Conservation (phyloP, 2,113 vertebrate genomes). For the Chrysochloris asiatica region DNA sequence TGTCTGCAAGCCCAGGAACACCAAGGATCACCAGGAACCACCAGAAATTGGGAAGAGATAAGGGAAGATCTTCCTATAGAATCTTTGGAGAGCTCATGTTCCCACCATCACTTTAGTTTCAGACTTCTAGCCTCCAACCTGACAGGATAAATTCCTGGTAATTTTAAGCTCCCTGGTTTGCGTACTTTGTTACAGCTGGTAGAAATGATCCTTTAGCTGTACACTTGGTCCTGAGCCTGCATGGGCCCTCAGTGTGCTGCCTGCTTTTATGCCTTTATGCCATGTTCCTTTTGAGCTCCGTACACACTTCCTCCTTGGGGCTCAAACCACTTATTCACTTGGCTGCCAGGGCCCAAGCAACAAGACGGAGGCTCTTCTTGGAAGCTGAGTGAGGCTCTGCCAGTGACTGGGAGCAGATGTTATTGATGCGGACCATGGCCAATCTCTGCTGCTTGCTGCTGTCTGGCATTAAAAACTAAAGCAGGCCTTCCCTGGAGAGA, state of each 20-base stretch:
- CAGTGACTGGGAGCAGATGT: slow-evolving; percentile 80
- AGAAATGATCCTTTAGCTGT: fast-evolving
- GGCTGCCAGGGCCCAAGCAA: slow-evolving; percentile 71
- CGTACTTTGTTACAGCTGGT: neutral
- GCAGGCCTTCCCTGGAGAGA: slow-evolving; percentile 36
- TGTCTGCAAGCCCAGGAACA: neutral
- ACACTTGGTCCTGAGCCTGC: neutral
- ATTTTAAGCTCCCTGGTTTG: neutral
- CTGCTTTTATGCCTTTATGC: no score
- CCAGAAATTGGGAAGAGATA: neutral
- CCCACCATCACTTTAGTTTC: neutral
- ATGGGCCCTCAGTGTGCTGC: fast-evolving
- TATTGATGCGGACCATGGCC: slow-evolving; percentile 70
- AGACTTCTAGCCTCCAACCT: neutral
- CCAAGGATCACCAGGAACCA: neutral
- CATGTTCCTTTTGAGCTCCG: neutral
- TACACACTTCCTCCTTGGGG: neutral
- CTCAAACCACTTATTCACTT: neutral
- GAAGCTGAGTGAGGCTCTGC: slow-evolving; percentile 62
- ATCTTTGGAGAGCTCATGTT: neutral
- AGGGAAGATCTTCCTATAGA: neutral
- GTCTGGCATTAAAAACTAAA: slow-evolving; percentile 74
- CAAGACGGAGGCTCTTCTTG: slow-evolving; percentile 58
- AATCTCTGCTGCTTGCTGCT: slow-evolving; percentile 54
- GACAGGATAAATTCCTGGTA: neutral